phyloP scores from a whole-genome alignment of 2,888 invertebrate species.

The Ennomos quercinarius region DNA sequence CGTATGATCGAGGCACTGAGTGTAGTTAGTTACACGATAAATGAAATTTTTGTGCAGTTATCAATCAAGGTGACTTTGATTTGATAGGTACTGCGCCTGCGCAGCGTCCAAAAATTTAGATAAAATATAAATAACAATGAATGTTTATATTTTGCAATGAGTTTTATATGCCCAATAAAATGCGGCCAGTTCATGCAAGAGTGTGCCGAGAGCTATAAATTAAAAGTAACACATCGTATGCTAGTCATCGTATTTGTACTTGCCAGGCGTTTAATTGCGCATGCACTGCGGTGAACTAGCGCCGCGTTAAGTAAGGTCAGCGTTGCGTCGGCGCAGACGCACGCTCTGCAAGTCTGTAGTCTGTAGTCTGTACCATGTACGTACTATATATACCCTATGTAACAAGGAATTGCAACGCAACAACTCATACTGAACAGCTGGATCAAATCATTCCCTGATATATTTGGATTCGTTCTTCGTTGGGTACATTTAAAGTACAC shows the following conservation, averaged over 20 bases:
- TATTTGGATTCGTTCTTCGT: too few relatives aligned
- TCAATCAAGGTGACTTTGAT: conserved; percentile 66
- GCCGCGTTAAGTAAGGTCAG: conserved; percentile 74
- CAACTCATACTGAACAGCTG: too few relatives aligned
- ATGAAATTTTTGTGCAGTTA: conserved; percentile 46
- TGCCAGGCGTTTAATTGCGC: conserved; percentile 36
- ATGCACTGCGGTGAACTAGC: conserved; percentile 54
- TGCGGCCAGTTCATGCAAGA: background rate
- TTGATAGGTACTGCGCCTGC: conserved; percentile 40
- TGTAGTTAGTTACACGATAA: conserved; percentile 21
- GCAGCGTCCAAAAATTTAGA: conserved; percentile 31
- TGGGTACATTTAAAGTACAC: too few relatives aligned
- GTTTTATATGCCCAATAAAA: too few relatives aligned
- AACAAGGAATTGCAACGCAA: too few relatives aligned
- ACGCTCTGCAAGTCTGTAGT: background rate
- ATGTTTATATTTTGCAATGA: too few relatives aligned
- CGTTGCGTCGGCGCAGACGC: conserved; percentile 22
- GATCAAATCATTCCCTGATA: too few relatives aligned
- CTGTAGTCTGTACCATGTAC: too few relatives aligned
- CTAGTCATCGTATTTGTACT: background rate
- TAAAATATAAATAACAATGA: conserved; percentile 24
- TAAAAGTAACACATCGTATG: background rate
- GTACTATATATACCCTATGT: too few relatives aligned
- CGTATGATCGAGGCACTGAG: conserved; percentile 19
- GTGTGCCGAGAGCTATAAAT: too few relatives aligned